These are phyloP conservation scores for Scyliorhinus canicula DNA, from an alignment of 2,797 vertebrate species.

Conservation along the genomic window DNA sequence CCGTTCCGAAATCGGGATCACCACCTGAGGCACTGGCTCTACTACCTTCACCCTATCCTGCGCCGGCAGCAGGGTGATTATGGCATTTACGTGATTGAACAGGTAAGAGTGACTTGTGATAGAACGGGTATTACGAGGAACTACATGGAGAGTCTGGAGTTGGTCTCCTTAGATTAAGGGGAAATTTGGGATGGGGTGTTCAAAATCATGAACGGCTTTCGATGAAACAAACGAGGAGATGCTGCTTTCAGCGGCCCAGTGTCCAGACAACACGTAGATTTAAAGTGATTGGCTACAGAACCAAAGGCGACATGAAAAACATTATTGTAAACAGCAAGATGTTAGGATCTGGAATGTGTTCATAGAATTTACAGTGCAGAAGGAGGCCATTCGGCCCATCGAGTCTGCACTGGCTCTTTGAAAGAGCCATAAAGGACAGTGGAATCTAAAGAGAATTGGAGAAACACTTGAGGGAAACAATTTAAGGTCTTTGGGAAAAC, in stretches of 20 bases:
- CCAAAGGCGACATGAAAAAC: background rate
- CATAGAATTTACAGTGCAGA: too few relatives aligned
- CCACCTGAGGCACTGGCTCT: slow-evolving; percentile 41
- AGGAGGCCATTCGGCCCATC: too few relatives aligned
- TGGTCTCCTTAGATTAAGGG: background rate
- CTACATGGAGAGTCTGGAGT: too few relatives aligned
- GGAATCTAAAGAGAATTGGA: background rate
- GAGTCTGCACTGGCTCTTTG: too few relatives aligned
- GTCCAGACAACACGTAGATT: background rate
- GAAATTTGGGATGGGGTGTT: background rate
- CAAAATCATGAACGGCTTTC: background rate
- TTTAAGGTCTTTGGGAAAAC: background rate
- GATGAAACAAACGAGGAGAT: background rate
- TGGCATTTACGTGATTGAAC: slow-evolving; percentile 41
- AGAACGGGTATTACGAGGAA: background rate
- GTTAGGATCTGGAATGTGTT: background rate
- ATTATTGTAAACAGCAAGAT: background rate
- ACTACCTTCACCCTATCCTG: slow-evolving; percentile 41
- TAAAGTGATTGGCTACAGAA: background rate
- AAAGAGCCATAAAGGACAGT: background rate
- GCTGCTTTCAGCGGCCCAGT: background rate
- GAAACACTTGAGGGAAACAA: background rate
- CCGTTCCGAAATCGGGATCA: slow-evolving; percentile 42
- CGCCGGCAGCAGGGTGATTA: slow-evolving; percentile 40
- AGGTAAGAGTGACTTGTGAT: slow-evolving; percentile 33